phyloP scores from a whole-genome alignment of 1,140 invertebrate species.

The Rhynchophorus ferrugineus region DNA sequence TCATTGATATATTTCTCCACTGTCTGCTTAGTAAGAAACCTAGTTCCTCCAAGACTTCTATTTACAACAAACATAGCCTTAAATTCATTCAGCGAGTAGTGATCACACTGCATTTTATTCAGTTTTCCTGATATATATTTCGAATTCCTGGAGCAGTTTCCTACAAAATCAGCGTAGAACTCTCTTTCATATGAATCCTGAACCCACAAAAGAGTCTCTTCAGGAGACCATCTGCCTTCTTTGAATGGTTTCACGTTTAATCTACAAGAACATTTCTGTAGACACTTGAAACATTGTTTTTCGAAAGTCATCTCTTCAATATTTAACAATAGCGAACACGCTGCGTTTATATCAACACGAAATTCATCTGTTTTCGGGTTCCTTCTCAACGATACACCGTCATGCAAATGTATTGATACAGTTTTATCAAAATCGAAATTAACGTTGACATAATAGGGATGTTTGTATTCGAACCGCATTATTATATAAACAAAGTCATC shows the following conservation, averaged over 20 bases:
- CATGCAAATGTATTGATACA: conserved; percentile 7
- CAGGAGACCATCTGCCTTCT: not conserved
- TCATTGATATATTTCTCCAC: conserved; percentile 4
- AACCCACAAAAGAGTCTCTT: conserved; percentile 11
- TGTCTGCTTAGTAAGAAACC: conserved; percentile 7
- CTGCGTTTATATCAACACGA: conserved; percentile 4
- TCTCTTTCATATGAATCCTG: conserved; percentile 21
- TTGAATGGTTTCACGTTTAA: conserved; percentile 16
- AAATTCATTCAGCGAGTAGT: conserved; percentile 10
- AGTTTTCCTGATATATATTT: conserved; percentile 6
- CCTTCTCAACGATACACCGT: conserved; percentile 8
- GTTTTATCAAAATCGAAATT: conserved; percentile 12
- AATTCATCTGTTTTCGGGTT: conserved; percentile 2
- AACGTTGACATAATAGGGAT: conserved; percentile 24
- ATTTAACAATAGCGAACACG: not conserved
- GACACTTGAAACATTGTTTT: conserved; percentile 15
- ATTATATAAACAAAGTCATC: conserved; percentile 24
- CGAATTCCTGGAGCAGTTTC: conserved; percentile 16
- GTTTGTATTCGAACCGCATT: conserved; percentile 19
- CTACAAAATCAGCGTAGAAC: conserved; percentile 17
- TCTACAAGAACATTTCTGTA: conserved; percentile 2
- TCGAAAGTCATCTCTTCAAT: conserved; percentile 9
- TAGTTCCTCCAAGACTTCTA: conserved; percentile 14
- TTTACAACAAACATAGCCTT: conserved; percentile 23
- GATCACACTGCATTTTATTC: conserved; percentile 17